Evolutionary conservation across 2,888 invertebrate genomes (phyloP), one percentile per base, ranked within the genome.

Genomic region (Drosophila robusta): DNA sequence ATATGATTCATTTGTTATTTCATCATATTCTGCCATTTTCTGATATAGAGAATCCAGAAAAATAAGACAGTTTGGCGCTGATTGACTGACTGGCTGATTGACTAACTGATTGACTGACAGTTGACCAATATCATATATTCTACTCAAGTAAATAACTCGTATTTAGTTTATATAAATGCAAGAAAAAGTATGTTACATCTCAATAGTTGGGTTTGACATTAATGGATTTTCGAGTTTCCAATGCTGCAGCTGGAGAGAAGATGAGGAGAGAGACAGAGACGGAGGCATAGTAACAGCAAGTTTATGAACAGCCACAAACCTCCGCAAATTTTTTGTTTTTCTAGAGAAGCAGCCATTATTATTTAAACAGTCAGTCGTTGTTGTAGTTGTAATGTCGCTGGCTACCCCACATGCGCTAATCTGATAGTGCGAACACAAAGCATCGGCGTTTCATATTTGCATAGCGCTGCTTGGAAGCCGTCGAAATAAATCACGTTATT

Each of bases 401-500:
- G 9, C 38, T 42, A 50, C 42, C n/a, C 65, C 16, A 71, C 66
- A 57, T 69, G 75, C 69, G 75, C 69, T 75, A 64, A 75, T 75
- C 64, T 65, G 64, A 70, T 46, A 57, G 50, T 56, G 42, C 64
- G 61, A 74, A 64, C 64, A 78, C 45, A 51, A 41, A 52, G 24
- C 60, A 8, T 38, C 55, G 18, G 50, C 39, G 18, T 58, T 64
- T 52, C 47, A 38, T 70, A 81, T 81, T 84, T 85, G 80, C 75
- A 75, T 68, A 67, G 78, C 73, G 66, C 72, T 67, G 54, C 68
- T 64, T 68, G 60, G 22, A 42, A 55, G 82, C 75, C 66, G 70
- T 62, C 65, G 39, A 57, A 69, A 80, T 84, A 84, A 84, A 85
- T 84, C 84, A 85, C 73, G 78, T 85, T 82, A 80, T 78, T 78